Base-by-base conservation (phyloP, 2,113 vertebrate genomes). In the Nothoprocta pentlandii region DNA sequence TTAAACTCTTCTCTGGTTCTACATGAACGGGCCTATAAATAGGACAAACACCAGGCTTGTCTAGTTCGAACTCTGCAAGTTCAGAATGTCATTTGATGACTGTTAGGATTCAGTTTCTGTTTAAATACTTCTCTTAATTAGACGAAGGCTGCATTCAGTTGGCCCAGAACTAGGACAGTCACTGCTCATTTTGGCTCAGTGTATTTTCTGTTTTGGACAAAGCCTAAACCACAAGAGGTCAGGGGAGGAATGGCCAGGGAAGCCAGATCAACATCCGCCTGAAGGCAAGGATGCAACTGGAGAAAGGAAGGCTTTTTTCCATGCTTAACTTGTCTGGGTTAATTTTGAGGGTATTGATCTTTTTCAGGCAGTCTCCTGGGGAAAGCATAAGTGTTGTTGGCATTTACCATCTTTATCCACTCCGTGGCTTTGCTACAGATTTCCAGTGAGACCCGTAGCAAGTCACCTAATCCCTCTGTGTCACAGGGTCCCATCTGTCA, bases 181-280 rank as follows among this genome's bases (percentile, higher is more conserved):
- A 20, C 49, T 66, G 53, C 41, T 41, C 58, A 26, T 44, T 94
- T 49, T 16, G 19, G n/a, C 61, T 80, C 26, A 46, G n/a, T 36
- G 42, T 28, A 10, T 54, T 41, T 53, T 36, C 59, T 80, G 2
- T 46, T 78, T 16, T 0, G 5, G 51, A 54, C 62, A 85, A 56
- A 87, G 80, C 58, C 78, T 32, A 22, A 91, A 54, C 69, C 86
- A 80, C 89, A 87, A 93, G 73, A 86, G 87, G 76, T 90, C 76
- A 87, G 82, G 75, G 93, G 51, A 95, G 85, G 61, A 59, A 91
- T 19, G 56, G 73, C 39, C 12, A 7, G 39, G 8, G 66, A 92
- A 15, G 32, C 21, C 34, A 59, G 69, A 62, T 4, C 26, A 16
- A 30, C 53, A 56, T 53, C 54, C 54, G 26, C 28, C 53, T 54